Conservation (phyloP, 2,888 invertebrate species). For the Schizotus pectinicornis region DNA sequence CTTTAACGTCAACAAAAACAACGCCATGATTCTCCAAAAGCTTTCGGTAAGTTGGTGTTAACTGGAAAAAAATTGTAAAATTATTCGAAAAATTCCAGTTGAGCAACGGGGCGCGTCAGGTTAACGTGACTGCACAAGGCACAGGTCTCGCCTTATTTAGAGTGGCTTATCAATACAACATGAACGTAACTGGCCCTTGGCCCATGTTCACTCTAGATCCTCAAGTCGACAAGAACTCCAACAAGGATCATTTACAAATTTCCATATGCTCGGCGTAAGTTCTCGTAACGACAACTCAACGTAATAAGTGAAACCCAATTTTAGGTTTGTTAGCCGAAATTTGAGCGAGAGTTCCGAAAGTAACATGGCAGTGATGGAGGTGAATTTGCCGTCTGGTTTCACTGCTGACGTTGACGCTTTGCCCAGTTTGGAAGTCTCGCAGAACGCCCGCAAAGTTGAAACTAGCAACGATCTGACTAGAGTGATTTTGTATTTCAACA, state of each 20-base stretch:
- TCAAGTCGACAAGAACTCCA: conserved; percentile 81
- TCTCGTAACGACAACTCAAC: background rate
- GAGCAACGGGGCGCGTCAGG: conserved; percentile 64
- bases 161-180: conserved; percentile 80
- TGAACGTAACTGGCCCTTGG: conserved; percentile 87
- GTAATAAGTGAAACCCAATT: conserved; percentile 29
- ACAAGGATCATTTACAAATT: conserved; percentile 76
- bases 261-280: conserved; percentile 80
- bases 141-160: conserved; percentile 80
- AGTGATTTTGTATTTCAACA: conserved; percentile 76
- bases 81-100: conserved; percentile 58
- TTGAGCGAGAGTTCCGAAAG: conserved; percentile 71
- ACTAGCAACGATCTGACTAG: conserved; percentile 70
- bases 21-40: conserved; percentile 82
- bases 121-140: conserved; percentile 80
- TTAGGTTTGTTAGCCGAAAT: conserved; percentile 68
- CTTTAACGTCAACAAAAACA: conserved; percentile 76
- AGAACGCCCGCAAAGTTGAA: conserved; percentile 71
- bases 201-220: conserved; percentile 88
- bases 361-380: conserved; percentile 91
- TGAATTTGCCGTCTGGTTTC: conserved; percentile 90
- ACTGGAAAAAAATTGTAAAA: no score
- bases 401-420: conserved; percentile 79
- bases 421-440: conserved; percentile 65
- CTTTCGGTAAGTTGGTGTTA: conserved; percentile 67